Conservation (phyloP, 1,140 invertebrate genomes). For the Stenopsyche tienmushanensis region DNA sequence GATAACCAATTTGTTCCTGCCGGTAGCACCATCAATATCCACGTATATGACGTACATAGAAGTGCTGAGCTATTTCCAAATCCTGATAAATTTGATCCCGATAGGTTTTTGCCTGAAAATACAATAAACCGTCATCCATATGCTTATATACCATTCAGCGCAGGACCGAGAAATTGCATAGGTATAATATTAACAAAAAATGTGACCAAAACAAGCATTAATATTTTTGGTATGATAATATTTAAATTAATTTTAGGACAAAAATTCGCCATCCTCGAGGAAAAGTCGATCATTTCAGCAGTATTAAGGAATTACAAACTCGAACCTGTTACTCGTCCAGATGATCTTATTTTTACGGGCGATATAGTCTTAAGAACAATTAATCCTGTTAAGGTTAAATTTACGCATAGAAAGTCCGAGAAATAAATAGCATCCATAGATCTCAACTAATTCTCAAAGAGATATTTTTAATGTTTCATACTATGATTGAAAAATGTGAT, state of each 20-base stretch:
- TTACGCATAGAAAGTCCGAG: too few species aligned
- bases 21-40: slow-evolving; percentile 58
- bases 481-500: too few species aligned
- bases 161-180: slow-evolving; percentile 74
- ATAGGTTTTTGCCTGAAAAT: slow-evolving; percentile 70
- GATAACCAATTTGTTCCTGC: slow-evolving; percentile 55
- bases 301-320: slow-evolving; percentile 67
- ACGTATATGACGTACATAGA: slow-evolving; percentile 65
- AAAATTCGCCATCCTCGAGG: too few species aligned
- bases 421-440: too few species aligned
- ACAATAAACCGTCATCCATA: slow-evolving; percentile 61
- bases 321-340: slow-evolving; percentile 57
- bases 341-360: slow-evolving; percentile 56
- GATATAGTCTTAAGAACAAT: slow-evolving; percentile 62
- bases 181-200: too few species aligned
- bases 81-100: slow-evolving; percentile 74
- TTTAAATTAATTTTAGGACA: too few species aligned
- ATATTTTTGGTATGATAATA: too few species aligned
- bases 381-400: slow-evolving; percentile 45
- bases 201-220: too few species aligned
- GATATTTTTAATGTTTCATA: not conserved
- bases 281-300: too few species aligned
- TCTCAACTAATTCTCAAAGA: too few species aligned
- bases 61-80: slow-evolving; percentile 66
- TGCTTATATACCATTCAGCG: slow-evolving; percentile 74